These are phyloP conservation scores for Amphilophus citrinellus DNA, from an alignment of 2,113 vertebrate genomes.

Conservation along the genomic window DNA sequence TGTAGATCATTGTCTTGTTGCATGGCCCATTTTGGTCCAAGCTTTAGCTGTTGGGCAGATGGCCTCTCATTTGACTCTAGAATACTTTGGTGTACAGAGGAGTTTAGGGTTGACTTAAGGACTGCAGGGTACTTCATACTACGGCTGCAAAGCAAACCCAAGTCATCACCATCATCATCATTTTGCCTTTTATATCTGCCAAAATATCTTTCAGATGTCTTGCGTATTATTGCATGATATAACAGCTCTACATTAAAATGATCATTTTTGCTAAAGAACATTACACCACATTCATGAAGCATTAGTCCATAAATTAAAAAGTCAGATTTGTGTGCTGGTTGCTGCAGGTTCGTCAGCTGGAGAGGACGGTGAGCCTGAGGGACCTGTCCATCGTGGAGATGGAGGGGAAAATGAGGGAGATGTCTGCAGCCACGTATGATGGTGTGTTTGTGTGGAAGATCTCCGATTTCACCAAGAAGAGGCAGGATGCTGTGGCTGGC, in stretches of 20 bases:
- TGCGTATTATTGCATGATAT: not conserved
- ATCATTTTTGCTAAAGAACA: not conserved
- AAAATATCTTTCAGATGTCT: not conserved
- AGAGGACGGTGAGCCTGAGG: slow-evolving; percentile 92
- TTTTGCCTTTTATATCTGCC: not conserved
- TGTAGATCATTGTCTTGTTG: not conserved
- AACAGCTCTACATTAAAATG: not conserved
- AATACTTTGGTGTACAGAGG: not conserved
- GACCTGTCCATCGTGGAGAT: slow-evolving; percentile 94
- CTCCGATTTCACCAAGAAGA: slow-evolving; percentile 90
- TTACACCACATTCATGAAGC: not conserved
- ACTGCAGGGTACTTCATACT: not conserved
- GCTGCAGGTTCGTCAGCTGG: slow-evolving; percentile 94
- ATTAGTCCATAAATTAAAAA: not conserved
- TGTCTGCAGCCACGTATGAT: slow-evolving; percentile 91
- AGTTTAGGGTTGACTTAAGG: not conserved
- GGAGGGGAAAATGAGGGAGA: slow-evolving; percentile 89
- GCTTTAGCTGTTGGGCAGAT: not conserved
- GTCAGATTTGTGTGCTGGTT: not conserved
- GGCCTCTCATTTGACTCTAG: not conserved
- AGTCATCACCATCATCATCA: not conserved
- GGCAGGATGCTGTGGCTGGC: slow-evolving; percentile 92
- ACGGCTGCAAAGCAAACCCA: not conserved
- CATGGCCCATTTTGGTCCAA: not conserved
- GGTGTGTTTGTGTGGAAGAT: slow-evolving; percentile 98